A percentile compares a stretch with the other conserved stretches of the same genome.
Evolutionary conservation across 2,797 vertebrate genomes (phyloP).

Genomic region (Galaxias olidus): DNA sequence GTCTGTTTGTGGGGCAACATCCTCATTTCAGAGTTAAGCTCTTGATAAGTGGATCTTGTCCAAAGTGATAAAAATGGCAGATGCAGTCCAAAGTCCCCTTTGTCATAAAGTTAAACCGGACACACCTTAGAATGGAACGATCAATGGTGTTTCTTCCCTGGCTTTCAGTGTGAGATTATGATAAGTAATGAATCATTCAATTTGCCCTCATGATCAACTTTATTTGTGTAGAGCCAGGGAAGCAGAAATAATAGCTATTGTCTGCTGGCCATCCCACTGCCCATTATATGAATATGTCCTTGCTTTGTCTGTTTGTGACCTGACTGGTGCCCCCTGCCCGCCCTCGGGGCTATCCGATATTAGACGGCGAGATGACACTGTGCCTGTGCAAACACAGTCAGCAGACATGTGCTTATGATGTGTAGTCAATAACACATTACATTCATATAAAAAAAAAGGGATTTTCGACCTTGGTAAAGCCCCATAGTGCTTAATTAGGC

Average conservation of each 20-base stretch:
- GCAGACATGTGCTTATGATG: constrained; percentile 74
- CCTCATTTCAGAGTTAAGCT: constrained; percentile 25
- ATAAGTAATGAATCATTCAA: constrained; percentile 12
- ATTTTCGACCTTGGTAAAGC: constrained; percentile 76
- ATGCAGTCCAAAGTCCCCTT: constrained; percentile 34
- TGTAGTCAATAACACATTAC: constrained; percentile 75
- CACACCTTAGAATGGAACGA: constrained; percentile 2
- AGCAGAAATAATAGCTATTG: constrained; percentile 40
- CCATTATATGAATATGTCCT: constrained; percentile 72
- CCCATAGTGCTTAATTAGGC: constrained; percentile 78
- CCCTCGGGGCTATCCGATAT: constrained; percentile 76
- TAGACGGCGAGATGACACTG: constrained; percentile 75
- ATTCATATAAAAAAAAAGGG: constrained; percentile 69
- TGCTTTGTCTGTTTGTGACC: constrained; percentile 63
- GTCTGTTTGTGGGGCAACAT: background rate
- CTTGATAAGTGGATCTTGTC: constrained; percentile 23
- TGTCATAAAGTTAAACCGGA: constrained; percentile 15
- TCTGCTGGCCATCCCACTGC: constrained; percentile 54
- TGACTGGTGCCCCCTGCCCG: constrained; percentile 56
- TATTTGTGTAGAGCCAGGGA: constrained; percentile 14
- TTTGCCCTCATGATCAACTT: constrained; percentile 8
- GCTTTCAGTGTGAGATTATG: constrained; percentile 24
- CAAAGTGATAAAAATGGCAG: constrained; percentile 39
- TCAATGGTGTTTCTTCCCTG: constrained; percentile 21
- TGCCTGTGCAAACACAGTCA: constrained; percentile 71